Evolutionary conservation across 1,140 invertebrate genomes (phyloP).

Genomic region (fruit fly (Drosophila melanogaster)): DNA sequence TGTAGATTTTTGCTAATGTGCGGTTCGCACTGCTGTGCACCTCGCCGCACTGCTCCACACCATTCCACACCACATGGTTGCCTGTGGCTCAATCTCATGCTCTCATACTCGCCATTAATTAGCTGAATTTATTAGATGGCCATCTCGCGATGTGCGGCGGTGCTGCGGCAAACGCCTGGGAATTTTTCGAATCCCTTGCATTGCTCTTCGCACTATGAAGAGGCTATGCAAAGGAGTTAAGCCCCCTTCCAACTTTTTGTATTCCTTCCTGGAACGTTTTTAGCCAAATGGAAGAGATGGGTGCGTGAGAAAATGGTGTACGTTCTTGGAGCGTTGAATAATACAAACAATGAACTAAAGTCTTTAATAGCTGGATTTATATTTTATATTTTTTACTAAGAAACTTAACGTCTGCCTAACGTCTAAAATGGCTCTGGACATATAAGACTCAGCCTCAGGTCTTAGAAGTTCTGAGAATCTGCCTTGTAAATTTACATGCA

Average conservation of each 20-base stretch:
- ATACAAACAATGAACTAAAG: not conserved
- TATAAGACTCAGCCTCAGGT: not conserved
- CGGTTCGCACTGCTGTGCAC: slow-evolving; percentile 44
- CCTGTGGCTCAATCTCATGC: slow-evolving; percentile 71
- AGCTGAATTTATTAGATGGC: slow-evolving; percentile 84
- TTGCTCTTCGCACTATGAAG: slow-evolving; percentile 67
- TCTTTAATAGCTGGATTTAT: not conserved
- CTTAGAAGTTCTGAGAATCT: too few species aligned
- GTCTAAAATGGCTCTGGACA: too few species aligned
- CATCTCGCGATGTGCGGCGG: slow-evolving; percentile 63
- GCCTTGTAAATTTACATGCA: too few species aligned
- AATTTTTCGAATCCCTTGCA: slow-evolving; percentile 80
- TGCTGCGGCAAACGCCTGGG: slow-evolving; percentile 70
- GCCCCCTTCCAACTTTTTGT: slow-evolving; percentile 13
- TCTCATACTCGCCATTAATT: slow-evolving; percentile 84
- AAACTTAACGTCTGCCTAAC: too few species aligned
- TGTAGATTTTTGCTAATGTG: slow-evolving; percentile 84
- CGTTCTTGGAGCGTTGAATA: not conserved
- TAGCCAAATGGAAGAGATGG: not conserved
- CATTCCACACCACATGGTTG: not conserved
- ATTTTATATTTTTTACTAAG: not conserved
- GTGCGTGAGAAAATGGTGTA: not conserved
- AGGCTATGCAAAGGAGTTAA: slow-evolving; percentile 52
- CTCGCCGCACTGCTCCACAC: not conserved
- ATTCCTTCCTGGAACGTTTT: slow-evolving; percentile 16